Conservation (phyloP, 2,797 vertebrate species). For the Carduelis carduelis region DNA sequence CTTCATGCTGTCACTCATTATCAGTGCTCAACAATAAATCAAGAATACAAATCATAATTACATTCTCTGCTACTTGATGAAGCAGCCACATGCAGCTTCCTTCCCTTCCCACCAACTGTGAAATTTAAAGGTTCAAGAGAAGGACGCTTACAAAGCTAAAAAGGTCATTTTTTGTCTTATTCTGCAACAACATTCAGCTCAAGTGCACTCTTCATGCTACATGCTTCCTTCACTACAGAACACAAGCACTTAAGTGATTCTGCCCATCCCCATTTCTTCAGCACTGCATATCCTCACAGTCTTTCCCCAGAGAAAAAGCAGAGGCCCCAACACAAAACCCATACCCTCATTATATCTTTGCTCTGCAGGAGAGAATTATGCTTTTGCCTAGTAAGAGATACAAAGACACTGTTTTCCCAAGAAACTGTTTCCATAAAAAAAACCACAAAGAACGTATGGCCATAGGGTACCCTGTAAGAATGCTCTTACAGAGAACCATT, state of each 20-base stretch:
- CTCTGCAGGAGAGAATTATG: background rate
- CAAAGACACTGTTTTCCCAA: background rate
- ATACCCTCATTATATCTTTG: background rate
- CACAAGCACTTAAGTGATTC: accelerated
- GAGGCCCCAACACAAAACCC: background rate
- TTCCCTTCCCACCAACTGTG: slow-evolving; percentile 16
- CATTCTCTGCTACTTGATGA: slow-evolving; percentile 23
- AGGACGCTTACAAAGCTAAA: background rate
- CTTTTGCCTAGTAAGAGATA: background rate
- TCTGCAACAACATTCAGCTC: background rate
- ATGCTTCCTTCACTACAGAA: background rate
- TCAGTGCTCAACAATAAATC: background rate
- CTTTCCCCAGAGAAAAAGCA: background rate
- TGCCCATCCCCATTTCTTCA: background rate
- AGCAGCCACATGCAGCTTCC: background rate
- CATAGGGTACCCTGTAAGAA: background rate
- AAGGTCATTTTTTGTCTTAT: slow-evolving; percentile 5
- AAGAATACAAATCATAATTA: background rate
- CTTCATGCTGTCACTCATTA: slow-evolving; percentile 19
- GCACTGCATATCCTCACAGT: accelerated
- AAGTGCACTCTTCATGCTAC: background rate
- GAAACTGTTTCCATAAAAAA: background rate
- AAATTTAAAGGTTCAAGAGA: background rate
- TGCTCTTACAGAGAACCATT: background rate
- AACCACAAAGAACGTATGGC: background rate